Base-by-base conservation (phyloP, 2,113 vertebrate genomes). In the Ammospiza nelsoni region DNA sequence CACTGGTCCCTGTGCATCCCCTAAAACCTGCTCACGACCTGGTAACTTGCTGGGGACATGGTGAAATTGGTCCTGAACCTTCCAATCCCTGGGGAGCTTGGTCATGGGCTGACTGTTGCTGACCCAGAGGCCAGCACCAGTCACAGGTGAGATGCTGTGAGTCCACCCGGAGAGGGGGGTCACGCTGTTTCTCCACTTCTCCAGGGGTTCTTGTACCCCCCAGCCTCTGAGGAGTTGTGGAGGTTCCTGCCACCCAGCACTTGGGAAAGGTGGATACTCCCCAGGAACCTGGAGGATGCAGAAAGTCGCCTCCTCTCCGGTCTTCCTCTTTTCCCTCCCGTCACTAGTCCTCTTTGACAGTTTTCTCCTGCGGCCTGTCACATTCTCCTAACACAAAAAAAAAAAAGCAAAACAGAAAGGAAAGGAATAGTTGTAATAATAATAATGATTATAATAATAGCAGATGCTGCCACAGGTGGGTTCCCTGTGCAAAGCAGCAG, bases 401-500 rank as follows among this genome's bases (percentile, higher is more conserved):
- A 43, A 48, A 73, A 69, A 76, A 59, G 2, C 58, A 69, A 80
- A 94, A 17, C 35, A 77, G 46, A 92, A 87, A 76, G 48, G 41
- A 84, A 95, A 90, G 46, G 59, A 89, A 89, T 92, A 77, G 71
- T 66, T 84, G 59, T 82, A 87, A 65, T 95, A 96, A 93, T 95
- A 95, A 90, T 94, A 91, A 84, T 95, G 62, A 79, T 89, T 61
- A 90, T 96, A 96, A 96, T 97, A 97, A 95, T 93, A 91, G 80
- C 1, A 7, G 92, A 82, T 91, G 84, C 94, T 89, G 89, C 84
- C 88, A 93, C 84, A 75, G 82, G 79, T 92, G 54, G 33, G 72
- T 87, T 96, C 48, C 88, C 84, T 77, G 88, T 96, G 88, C 5
- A 2, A 72, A 76, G 92, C 89, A 94, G 94, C 19, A 4, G 90